Evolutionary conservation across 2,113 vertebrate species (phyloP), one percentile per base, ranked within the genome.

Genomic region (Fregetta grallaria): DNA sequence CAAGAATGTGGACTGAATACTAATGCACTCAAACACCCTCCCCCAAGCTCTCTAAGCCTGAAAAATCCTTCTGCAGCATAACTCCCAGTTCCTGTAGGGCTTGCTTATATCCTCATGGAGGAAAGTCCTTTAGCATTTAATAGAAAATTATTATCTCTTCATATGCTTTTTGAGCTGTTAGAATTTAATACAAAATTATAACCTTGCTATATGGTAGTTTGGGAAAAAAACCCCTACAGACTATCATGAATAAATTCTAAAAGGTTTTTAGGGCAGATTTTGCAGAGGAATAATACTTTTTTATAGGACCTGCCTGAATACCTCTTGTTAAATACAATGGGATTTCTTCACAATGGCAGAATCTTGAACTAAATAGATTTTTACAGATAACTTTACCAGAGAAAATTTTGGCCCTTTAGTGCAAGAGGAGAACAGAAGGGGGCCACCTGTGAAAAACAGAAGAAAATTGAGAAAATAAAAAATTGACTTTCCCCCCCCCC

Each of bases 61-160:
- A 89, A 94, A 91, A 94, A 93, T 95, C 94, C 86, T 94, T 90
- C 94, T 96, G 91, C 88, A 87, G 90, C 62, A 20, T 80, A 93
- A 70, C 90, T 81, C 32, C 50, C 52, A 44, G 68, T 71, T 95
- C 72, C 82, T 92, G 65, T 89, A 86, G 56, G 76, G 40, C n/a
- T 91, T 93, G 68, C 73, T 82, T 95, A 45, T 81, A 78, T 90
- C 78, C 73, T 96, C 30, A 36, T 36, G 38, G 70, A 94, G 70
- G 36, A 88, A 94, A 90, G 52, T 78, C 79, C 86, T 88, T 92
- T 49, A 82, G 75, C 49, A 49, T 92, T 91, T 94, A 91, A 79
- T 82, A 68, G 83, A 82, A 91, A 90, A 93, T 88, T 76, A 90
- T 83, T 76, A 91, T 83, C 23, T 95, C 87, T 92, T 92, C 36